Evolutionary conservation across 2,113 vertebrate species (phyloP).

Genomic region (Marcusenius ussheri): DNA sequence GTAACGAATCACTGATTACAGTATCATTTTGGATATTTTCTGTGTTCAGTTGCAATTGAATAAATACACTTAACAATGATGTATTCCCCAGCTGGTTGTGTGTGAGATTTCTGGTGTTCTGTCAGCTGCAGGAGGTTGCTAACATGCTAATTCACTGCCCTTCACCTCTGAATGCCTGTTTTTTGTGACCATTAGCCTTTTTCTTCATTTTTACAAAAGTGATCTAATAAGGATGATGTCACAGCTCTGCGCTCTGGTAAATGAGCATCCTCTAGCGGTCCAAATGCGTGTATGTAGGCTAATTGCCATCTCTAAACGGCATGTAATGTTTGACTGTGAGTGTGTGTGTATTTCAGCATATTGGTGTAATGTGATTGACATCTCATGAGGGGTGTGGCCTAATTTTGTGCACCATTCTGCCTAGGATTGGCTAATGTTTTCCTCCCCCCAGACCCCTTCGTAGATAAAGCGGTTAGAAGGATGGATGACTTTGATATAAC

Average conservation of each 20-base stretch:
- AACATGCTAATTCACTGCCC: neutral
- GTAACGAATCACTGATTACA: neutral
- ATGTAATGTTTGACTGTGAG: neutral
- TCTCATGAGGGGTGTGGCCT: neutral
- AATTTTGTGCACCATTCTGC: neutral
- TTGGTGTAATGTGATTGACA: neutral
- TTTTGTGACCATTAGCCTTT: neutral
- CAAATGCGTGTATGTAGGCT: neutral
- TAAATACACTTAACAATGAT: neutral
- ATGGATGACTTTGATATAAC: neutral
- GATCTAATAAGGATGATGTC: neutral
- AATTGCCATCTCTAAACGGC: neutral
- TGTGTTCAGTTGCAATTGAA: neutral
- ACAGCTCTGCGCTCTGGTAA: neutral
- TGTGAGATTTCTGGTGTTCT: neutral
- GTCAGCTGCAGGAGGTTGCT: neutral
- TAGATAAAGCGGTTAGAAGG: neutral
- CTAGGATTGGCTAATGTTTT: too few species aligned
- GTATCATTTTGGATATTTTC: neutral
- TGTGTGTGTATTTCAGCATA: neutral
- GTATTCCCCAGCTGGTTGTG: neutral
- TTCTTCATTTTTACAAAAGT: neutral
- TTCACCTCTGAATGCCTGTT: neutral
- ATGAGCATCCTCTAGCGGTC: neutral
- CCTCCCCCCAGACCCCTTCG: neutral